Evolutionary conservation across 2,113 vertebrate genomes (phyloP).

Genomic region (Muntiacus muntjak): DNA sequence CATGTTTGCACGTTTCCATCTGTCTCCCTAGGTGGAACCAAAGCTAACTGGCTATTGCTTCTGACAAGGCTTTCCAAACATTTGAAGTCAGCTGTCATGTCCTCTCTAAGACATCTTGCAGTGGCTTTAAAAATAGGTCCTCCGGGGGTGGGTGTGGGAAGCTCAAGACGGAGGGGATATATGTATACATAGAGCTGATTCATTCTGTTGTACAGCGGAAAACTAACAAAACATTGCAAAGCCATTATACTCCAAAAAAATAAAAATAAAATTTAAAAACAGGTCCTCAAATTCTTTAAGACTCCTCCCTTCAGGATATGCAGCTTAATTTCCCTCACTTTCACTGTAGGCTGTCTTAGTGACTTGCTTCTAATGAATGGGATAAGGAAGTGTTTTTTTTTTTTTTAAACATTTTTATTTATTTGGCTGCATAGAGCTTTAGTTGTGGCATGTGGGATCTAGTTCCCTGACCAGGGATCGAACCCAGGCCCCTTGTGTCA

Average conservation of each 20-base stretch:
- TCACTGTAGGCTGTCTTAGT: slow-evolving; percentile 27
- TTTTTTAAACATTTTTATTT: too few species aligned
- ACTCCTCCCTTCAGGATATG: background rate
- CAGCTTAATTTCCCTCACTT: background rate
- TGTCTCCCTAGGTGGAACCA: background rate
- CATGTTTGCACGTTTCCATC: background rate
- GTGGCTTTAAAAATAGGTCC: slow-evolving; percentile 23
- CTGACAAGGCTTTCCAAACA: slow-evolving; percentile 54
- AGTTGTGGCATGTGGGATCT: too few species aligned
- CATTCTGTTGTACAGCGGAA: background rate
- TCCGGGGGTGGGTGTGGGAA: background rate
- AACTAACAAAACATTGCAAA: background rate
- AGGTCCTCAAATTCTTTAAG: slow-evolving; percentile 16
- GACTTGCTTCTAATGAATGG: slow-evolving; percentile 10
- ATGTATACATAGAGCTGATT: background rate
- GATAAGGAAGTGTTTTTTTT: background rate
- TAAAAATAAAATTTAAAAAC: slow-evolving; percentile 21
- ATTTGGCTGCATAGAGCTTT: too few species aligned
- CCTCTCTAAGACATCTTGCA: slow-evolving; percentile 24
- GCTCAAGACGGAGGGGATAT: background rate
- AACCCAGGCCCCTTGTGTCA: too few species aligned
- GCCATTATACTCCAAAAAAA: background rate
- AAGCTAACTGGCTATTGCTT: slow-evolving; percentile 10
- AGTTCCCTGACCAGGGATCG: too few species aligned
- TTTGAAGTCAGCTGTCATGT: slow-evolving; percentile 50